Conservation (phyloP, 92 coral and sea anemone genomes). For the Parazoanthus atlanticus region DNA sequence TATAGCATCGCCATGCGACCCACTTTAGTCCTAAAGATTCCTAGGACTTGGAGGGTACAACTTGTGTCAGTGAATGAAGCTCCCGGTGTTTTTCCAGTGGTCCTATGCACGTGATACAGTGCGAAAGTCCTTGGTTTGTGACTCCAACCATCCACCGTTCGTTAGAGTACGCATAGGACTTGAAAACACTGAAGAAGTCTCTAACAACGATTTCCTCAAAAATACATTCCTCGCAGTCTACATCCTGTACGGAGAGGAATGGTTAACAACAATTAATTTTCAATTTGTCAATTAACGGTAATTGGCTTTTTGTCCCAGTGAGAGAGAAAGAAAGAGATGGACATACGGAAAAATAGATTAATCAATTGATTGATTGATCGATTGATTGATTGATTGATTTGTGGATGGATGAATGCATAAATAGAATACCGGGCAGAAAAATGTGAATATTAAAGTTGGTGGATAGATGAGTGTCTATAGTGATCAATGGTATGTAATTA, state of each 20-base stretch:
- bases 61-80: slow-evolving; percentile 74
- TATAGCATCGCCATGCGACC: background rate
- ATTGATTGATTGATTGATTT: too few relatives aligned
- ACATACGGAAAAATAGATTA: background rate
- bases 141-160: slow-evolving; percentile 78
- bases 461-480: background rate
- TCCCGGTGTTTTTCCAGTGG: slow-evolving; percentile 59
- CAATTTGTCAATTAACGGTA: background rate
- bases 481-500: background rate
- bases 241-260: slow-evolving; percentile 55
- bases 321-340: background rate
- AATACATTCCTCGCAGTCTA: slow-evolving; percentile 82
- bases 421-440: background rate
- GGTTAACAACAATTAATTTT: background rate
- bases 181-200: slow-evolving; percentile 79
- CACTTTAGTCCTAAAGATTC: background rate
- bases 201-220: slow-evolving; percentile 74
- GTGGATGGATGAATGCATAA: background rate
- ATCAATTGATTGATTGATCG: background rate
- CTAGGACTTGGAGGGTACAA: slow-evolving; percentile 47
- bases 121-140: slow-evolving; percentile 63
- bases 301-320: background rate
- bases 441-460: background rate
- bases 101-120: slow-evolving; percentile 59
- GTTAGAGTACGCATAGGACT: slow-evolving; percentile 78